phyloP scores from a whole-genome alignment of 2,888 invertebrate genomes.

The Nineta flava region DNA sequence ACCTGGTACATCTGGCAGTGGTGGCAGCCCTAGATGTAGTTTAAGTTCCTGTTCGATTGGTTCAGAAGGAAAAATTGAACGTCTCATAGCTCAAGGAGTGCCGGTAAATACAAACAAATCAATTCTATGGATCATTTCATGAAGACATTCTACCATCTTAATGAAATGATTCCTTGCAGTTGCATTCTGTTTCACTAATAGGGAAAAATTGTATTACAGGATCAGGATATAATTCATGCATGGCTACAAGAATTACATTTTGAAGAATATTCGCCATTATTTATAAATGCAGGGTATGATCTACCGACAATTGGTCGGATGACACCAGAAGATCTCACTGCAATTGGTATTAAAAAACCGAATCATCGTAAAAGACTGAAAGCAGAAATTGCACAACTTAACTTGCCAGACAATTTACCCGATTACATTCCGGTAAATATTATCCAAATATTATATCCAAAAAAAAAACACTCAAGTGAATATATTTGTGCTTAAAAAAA shows the following conservation, averaged over 20 bases:
- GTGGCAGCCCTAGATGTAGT: constrained; percentile 46
- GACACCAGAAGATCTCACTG: constrained; percentile 91
- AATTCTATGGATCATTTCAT: neutral
- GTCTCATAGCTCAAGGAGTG: constrained; percentile 55
- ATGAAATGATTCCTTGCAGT: too few species aligned
- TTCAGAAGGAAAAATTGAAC: constrained; percentile 53
- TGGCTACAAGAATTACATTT: constrained; percentile 90
- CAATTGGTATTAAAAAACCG: constrained; percentile 89
- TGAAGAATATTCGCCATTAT: constrained; percentile 87
- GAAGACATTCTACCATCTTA: too few species aligned
- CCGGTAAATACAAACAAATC: constrained; percentile 34
- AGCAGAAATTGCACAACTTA: constrained; percentile 87
- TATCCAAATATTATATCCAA: constrained; percentile 3
- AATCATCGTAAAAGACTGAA: constrained; percentile 92
- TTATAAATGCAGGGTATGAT: constrained; percentile 92
- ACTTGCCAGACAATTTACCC: constrained; percentile 86
- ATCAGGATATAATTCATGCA: constrained; percentile 84
- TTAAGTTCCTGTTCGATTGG: constrained; percentile 66
- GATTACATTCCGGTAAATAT: constrained; percentile 76
- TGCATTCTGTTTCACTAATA: too few species aligned
- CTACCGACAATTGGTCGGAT: constrained; percentile 95
- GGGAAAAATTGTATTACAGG: constrained; percentile 31
- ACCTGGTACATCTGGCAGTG: constrained; percentile 33
- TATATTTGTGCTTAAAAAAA: neutral
- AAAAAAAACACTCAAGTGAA: too few species aligned